A percentile compares a stretch with the other conserved stretches of the same genome.
Conservation (phyloP, 2,888 invertebrate genomes). For the Balanococcus diminutus region DNA sequence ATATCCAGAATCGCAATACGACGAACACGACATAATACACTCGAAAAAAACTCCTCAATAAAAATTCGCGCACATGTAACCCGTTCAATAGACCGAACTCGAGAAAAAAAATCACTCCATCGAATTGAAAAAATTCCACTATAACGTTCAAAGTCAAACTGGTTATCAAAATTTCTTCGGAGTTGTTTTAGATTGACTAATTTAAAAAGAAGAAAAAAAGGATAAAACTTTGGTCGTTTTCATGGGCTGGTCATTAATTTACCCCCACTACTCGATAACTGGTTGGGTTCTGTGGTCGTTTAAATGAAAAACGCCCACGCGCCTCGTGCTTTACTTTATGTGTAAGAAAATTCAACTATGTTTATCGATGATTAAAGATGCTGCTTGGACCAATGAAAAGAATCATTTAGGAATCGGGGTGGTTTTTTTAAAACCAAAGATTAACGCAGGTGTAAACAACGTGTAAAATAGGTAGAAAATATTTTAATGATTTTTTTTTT, state of each 20-base stretch:
- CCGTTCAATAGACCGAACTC: not conserved
- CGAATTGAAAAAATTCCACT: not conserved
- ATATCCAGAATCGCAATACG: constrained; percentile 45
- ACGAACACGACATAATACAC: constrained; percentile 48
- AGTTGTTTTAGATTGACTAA: constrained; percentile 42
- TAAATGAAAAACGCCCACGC: constrained; percentile 40
- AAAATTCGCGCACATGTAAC: constrained; percentile 28
- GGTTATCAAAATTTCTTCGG: constrained; percentile 51
- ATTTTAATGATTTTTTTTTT: not conserved
- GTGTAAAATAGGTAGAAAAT: not conserved
- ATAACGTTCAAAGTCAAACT: constrained; percentile 39
- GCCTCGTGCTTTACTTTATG: constrained; percentile 5
- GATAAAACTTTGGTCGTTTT: constrained; percentile 39
- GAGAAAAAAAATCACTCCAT: not conserved
- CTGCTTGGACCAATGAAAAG: not conserved
- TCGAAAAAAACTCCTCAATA: not conserved
- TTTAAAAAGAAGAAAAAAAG: not conserved
- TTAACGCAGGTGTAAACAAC: not conserved
- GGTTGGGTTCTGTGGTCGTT: constrained; percentile 35
- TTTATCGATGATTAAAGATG: constrained; percentile 31
- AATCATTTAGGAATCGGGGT: not conserved
- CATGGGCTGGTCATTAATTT: constrained; percentile 51
- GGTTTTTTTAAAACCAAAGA: not conserved
- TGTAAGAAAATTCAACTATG: constrained; percentile 18
- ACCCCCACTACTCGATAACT: constrained; percentile 35